These are phyloP conservation scores for Caenorhabditis sinica DNA, from an alignment of 2,888 invertebrate species.

Conservation along the genomic window DNA sequence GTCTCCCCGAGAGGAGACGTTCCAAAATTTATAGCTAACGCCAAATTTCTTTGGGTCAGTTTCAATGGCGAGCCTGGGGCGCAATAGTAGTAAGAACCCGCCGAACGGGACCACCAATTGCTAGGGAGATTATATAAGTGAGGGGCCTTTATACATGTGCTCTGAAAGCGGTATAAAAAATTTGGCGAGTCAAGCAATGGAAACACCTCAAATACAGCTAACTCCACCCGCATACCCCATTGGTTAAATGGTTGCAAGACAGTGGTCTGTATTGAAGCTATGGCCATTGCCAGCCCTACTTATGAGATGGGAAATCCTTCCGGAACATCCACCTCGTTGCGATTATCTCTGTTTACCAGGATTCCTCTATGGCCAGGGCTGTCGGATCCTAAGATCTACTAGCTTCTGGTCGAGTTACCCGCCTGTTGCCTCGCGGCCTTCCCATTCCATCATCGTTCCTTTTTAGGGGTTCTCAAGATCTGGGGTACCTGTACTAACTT, in stretches of 20 bases:
- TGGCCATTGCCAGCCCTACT: not conserved
- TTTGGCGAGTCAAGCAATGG: too few species aligned
- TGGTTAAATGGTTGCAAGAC: not conserved
- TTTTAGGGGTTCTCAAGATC: not conserved
- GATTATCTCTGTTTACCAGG: not conserved
- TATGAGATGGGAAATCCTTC: not conserved
- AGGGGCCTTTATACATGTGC: too few species aligned
- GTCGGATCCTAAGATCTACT: not conserved
- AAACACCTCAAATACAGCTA: too few species aligned
- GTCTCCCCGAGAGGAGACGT: too few species aligned
- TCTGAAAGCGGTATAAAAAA: too few species aligned
- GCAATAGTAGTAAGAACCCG: not conserved
- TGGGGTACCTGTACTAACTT: not conserved
- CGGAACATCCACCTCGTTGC: not conserved
- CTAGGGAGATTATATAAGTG: too few species aligned
- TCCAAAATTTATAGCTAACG: too few species aligned
- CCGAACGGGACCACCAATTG: too few species aligned
- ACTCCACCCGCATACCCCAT: not conserved
- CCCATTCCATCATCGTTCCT: not conserved
- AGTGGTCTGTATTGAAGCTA: not conserved
- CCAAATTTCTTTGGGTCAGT: too few species aligned
- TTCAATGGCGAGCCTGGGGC: not conserved
- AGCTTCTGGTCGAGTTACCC: not conserved
- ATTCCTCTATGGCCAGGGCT: not conserved
- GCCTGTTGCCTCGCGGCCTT: not conserved